These are phyloP conservation scores for Oxyura jamaicensis DNA, from an alignment of 2,113 vertebrate genomes.

Conservation along the genomic window DNA sequence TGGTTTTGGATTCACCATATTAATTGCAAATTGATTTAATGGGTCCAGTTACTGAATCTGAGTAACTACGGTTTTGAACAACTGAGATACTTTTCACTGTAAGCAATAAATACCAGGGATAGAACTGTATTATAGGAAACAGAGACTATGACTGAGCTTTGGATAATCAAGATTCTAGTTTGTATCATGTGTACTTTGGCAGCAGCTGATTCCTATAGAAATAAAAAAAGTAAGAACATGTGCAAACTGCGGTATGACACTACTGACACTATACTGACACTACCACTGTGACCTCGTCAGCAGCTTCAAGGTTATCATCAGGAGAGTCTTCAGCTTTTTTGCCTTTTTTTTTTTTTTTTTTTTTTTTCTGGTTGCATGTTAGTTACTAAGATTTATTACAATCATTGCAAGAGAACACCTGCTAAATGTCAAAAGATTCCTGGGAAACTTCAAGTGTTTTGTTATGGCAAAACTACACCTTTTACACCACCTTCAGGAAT, in stretches of 20 bases:
- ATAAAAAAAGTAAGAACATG: slow-evolving; percentile 43
- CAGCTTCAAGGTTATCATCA: slow-evolving; percentile 46
- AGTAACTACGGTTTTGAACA: slow-evolving; percentile 44
- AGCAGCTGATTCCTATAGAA: slow-evolving; percentile 59
- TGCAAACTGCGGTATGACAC: slow-evolving; percentile 40
- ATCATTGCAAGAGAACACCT: slow-evolving; percentile 8
- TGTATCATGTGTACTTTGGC: slow-evolving; percentile 55
- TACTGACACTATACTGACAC: neutral
- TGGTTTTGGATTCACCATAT: neutral
- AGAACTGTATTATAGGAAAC: slow-evolving; percentile 49
- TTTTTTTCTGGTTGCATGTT: neutral
- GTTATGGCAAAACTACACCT: neutral
- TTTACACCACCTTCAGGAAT: neutral
- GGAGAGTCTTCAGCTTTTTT: neutral
- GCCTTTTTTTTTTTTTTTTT: neutral
- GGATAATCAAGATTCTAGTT: slow-evolving; percentile 57
- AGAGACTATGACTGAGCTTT: slow-evolving; percentile 37
- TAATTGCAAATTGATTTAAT: slow-evolving; percentile 38
- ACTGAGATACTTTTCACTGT: slow-evolving; percentile 48
- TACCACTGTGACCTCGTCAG: slow-evolving; percentile 10
- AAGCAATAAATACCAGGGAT: slow-evolving; percentile 59
- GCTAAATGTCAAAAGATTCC: slow-evolving; percentile 36
- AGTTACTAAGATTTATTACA: slow-evolving; percentile 51
- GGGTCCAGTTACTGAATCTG: neutral
- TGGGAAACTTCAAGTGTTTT: slow-evolving; percentile 29